Percentiles rank a stretch among this genome's conserved stretches.
Evolutionary conservation across 2,797 vertebrate species (phyloP).

Genomic region (Ambastaia sidthimunki): DNA sequence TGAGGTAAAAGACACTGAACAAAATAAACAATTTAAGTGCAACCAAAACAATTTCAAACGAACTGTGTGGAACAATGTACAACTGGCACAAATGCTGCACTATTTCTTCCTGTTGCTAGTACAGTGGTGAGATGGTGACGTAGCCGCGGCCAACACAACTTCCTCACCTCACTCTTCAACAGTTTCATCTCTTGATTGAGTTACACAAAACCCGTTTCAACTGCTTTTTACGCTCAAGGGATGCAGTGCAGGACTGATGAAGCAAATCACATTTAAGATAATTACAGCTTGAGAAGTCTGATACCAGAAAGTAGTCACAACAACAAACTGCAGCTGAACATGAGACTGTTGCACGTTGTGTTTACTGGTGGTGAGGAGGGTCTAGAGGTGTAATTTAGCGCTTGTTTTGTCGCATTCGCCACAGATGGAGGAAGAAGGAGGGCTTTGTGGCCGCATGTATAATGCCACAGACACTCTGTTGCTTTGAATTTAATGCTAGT

Average conservation of each 20-base stretch:
- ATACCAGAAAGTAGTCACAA: conserved; percentile 67
- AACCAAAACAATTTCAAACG: neutral
- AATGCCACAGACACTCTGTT: neutral
- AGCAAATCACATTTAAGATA: conserved; percentile 61
- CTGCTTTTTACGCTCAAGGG: conserved; percentile 58
- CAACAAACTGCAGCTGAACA: conserved; percentile 64
- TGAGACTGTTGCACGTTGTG: conserved; percentile 44
- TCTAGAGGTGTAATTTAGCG: conserved; percentile 1
- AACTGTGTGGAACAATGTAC: conserved; percentile 8
- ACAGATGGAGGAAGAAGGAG: conserved; percentile 18
- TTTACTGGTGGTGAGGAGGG: conserved; percentile 19
- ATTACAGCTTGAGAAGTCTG: conserved; percentile 66
- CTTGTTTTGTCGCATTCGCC: conserved; percentile 23
- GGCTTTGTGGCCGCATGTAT: neutral
- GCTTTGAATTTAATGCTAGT: neutral
- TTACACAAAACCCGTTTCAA: conserved; percentile 36
- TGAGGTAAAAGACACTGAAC: neutral
- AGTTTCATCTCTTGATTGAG: conserved; percentile 35
- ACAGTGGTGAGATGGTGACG: conserved; percentile 56
- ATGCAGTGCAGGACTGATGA: conserved; percentile 37
- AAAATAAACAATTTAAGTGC: neutral
- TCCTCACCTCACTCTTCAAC: conserved; percentile 61
- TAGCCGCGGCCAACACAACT: conserved; percentile 62
- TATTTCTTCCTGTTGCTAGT: conserved; percentile 76
- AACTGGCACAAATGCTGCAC: conserved; percentile 48